Percentiles rank a stretch among this genome's conserved stretches.
phyloP scores from a whole-genome alignment of 1,140 invertebrate species.

The Drosophila setifemur region DNA sequence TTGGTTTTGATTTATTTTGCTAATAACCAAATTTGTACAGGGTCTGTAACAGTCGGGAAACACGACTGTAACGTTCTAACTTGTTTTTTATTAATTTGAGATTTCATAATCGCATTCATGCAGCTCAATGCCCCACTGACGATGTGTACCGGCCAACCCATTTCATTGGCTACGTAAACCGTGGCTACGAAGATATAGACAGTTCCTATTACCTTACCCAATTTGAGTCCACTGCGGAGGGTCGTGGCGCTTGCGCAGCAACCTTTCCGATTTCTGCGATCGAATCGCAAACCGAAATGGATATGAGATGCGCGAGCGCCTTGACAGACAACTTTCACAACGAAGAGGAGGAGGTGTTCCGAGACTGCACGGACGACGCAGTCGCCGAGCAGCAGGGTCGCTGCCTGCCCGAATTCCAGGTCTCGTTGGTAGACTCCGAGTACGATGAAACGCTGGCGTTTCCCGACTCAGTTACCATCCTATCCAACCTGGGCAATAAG shows the following conservation, averaged over 20 bases:
- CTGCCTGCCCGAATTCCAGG: slow-evolving; percentile 77
- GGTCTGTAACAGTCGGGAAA: too few relatives aligned
- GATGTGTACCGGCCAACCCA: slow-evolving; percentile 58
- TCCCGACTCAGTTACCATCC: slow-evolving; percentile 84
- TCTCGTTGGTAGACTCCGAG: slow-evolving; percentile 84
- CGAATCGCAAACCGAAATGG: slow-evolving; percentile 2
- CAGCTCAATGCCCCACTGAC: slow-evolving; percentile 55
- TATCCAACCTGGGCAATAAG: slow-evolving; percentile 83
- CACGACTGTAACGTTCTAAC: too few relatives aligned
- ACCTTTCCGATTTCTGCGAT: slow-evolving; percentile 40
- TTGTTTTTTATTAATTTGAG: background rate
- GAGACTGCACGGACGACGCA: slow-evolving; percentile 47
- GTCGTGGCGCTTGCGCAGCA: slow-evolving; percentile 3
- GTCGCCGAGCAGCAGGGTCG: slow-evolving; percentile 31
- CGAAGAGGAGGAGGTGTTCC: slow-evolving; percentile 8
- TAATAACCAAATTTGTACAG: too few relatives aligned
- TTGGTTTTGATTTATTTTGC: too few relatives aligned
- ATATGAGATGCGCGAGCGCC: slow-evolving; percentile 6
- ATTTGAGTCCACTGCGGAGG: slow-evolving; percentile 59
- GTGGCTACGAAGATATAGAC: slow-evolving; percentile 73
- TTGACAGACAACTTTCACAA: slow-evolving; percentile 10
- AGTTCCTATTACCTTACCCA: slow-evolving; percentile 70
- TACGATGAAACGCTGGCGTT: slow-evolving; percentile 86
- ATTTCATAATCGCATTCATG: background rate
- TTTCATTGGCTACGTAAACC: slow-evolving; percentile 61